Evolutionary conservation across 2,797 vertebrate genomes (phyloP).

Genomic region (Enteromius unitaeniatus): DNA sequence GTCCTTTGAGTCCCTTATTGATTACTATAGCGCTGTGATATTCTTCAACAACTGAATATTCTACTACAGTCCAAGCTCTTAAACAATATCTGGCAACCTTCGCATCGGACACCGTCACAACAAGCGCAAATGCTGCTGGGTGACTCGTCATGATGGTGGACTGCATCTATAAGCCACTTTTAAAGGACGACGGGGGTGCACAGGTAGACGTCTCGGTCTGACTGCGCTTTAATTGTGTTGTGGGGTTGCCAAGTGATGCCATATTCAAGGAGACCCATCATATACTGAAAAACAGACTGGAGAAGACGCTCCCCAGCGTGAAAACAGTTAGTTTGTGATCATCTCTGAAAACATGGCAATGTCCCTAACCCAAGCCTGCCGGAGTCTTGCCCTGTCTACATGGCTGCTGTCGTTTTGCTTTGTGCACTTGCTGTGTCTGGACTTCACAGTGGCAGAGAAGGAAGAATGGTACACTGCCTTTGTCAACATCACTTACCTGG

Average conservation of each 20-base stretch:
- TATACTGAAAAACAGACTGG: too few species aligned
- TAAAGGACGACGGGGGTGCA: neutral
- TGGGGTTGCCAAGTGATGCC: neutral
- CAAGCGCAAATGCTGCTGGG: slow-evolving; percentile 29
- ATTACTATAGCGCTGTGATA: neutral
- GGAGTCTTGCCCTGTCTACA: slow-evolving; percentile 95
- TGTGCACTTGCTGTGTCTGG: slow-evolving; percentile 94
- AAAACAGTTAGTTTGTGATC: neutral
- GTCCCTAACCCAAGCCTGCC: slow-evolving; percentile 90
- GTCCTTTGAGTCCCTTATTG: neutral
- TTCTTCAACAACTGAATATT: neutral
- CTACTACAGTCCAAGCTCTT: too few species aligned
- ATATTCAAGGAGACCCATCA: neutral
- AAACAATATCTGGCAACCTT: slow-evolving; percentile 33
- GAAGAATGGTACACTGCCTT: slow-evolving; percentile 99
- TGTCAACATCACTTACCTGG: slow-evolving; percentile 94
- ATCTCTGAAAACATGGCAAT: slow-evolving; percentile 77
- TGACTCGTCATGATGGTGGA: slow-evolving; percentile 13
- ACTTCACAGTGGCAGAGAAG: slow-evolving; percentile 97
- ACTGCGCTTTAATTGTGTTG: neutral
- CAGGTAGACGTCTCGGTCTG: neutral
- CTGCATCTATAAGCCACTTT: slow-evolving; percentile 28
- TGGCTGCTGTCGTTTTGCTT: slow-evolving; percentile 97
- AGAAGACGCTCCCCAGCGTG: neutral
- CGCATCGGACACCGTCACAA: neutral